A percentile compares a stretch with the other conserved stretches of the same genome.
Conservation (phyloP, 2,888 invertebrate genomes). For the Nymphalis urticae region DNA sequence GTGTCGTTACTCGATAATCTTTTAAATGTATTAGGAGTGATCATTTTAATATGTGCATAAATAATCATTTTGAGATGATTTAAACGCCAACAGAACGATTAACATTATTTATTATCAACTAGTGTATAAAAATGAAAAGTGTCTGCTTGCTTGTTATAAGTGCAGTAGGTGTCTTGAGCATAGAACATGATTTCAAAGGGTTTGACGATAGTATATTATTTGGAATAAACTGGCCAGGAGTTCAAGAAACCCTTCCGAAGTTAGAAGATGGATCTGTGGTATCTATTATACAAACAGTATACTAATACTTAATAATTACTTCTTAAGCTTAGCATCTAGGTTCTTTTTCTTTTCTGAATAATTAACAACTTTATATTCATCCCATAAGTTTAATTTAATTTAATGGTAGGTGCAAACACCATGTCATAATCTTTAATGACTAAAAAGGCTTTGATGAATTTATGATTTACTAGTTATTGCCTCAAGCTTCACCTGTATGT, state of each 20-base stretch:
- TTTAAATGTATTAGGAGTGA: conserved; percentile 1
- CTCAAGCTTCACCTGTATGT: too few species aligned
- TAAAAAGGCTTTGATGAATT: too few species aligned
- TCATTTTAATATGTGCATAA: conserved; percentile 3
- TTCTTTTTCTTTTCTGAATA: too few species aligned
- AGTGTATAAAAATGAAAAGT: conserved; percentile 51
- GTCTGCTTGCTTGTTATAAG: conserved; percentile 51
- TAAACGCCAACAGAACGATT: not conserved
- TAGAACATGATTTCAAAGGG: conserved; percentile 85
- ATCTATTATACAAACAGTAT: not conserved
- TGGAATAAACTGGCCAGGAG: conserved; percentile 89
- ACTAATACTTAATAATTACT: not conserved
- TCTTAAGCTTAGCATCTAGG: too few species aligned
- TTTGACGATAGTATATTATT: conserved; percentile 92
- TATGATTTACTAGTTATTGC: too few species aligned
- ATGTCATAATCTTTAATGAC: too few species aligned
- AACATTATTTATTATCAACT: not conserved
- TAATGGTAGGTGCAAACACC: too few species aligned
- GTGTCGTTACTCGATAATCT: too few species aligned
- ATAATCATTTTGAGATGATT: not conserved
- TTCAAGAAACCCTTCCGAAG: conserved; percentile 51
- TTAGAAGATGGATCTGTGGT: conserved; percentile 54
- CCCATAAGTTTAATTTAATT: too few species aligned
- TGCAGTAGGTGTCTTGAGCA: conserved; percentile 51
- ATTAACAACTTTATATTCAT: too few species aligned